These are phyloP conservation scores for Anas bernieri DNA, from an alignment of 2,797 vertebrate species.

Conservation along the genomic window DNA sequence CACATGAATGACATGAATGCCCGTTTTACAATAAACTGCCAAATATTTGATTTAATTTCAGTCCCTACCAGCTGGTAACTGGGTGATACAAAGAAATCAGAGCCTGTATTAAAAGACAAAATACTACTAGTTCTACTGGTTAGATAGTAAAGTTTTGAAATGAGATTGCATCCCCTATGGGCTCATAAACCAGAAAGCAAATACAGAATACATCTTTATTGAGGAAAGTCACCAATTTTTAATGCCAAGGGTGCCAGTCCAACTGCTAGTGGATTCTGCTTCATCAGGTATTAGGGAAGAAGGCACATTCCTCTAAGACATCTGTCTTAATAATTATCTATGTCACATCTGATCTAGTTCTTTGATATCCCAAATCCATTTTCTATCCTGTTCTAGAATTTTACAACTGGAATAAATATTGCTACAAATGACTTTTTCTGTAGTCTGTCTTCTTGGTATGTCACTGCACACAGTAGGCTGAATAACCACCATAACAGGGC, in stretches of 20 bases:
- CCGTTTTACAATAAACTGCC: not conserved
- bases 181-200: not conserved
- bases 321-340: not conserved
- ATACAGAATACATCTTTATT: not conserved
- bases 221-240: not conserved
- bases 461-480: not conserved
- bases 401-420: not conserved
- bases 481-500: not conserved
- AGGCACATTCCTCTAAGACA: not conserved
- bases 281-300: fast-evolving
- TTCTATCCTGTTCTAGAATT: not conserved
- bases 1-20: not conserved
- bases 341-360: not conserved
- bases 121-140: not conserved
- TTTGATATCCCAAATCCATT: not conserved
- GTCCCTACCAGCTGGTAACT: not conserved
- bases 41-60: not conserved
- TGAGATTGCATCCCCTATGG: not conserved
- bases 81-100: not conserved
- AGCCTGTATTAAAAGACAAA: not conserved
- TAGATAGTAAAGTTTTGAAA: not conserved
- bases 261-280: not conserved
- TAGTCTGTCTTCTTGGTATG: not conserved
- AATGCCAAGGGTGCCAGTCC: not conserved
- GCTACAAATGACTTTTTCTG: not conserved